Percentiles rank a stretch among this genome's conserved stretches.
Conservation (phyloP, 2,797 vertebrate genomes). For the Peromyscus attwateri region DNA sequence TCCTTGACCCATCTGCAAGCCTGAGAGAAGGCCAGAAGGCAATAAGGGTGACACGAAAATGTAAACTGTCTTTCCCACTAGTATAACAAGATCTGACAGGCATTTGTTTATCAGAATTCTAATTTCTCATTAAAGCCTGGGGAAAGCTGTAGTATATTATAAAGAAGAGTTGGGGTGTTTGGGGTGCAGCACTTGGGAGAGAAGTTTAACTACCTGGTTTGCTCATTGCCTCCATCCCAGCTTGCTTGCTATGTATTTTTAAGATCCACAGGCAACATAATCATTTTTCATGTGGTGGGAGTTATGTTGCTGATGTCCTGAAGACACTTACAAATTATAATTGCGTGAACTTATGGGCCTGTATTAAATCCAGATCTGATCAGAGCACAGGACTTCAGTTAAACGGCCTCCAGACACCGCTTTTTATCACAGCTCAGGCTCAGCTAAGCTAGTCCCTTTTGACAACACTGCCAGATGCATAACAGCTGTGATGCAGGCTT, state of each 20-base stretch:
- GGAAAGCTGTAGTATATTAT: conserved; percentile 42
- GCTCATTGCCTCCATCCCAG: conserved; percentile 45
- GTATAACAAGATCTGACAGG: conserved; percentile 29
- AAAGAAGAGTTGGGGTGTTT: background rate
- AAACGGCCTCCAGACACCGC: conserved; percentile 69
- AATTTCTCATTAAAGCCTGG: conserved; percentile 50
- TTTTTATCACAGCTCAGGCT: conserved; percentile 78
- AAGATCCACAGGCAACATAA: conserved; percentile 69
- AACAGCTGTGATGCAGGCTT: conserved; percentile 80
- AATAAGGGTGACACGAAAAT: conserved; percentile 33
- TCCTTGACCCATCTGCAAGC: conserved; percentile 98
- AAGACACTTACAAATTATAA: conserved; percentile 78
- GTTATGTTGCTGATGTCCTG: conserved; percentile 76
- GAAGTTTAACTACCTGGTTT: conserved; percentile 55
- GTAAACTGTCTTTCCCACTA: conserved; percentile 38
- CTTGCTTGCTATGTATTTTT: conserved; percentile 70
- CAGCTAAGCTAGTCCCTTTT: conserved; percentile 75
- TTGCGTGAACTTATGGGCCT: conserved; percentile 72
- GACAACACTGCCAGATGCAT: conserved; percentile 80
- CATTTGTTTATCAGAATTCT: conserved; percentile 64
- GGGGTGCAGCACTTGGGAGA: conserved; percentile 30
- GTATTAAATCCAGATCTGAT: conserved; percentile 75
- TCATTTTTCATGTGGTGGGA: conserved; percentile 77
- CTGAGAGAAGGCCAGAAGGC: conserved; percentile 81
- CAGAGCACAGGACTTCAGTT: conserved; percentile 65